Conservation (phyloP, 2,797 vertebrate species). For the Loris lydekkerianus region DNA sequence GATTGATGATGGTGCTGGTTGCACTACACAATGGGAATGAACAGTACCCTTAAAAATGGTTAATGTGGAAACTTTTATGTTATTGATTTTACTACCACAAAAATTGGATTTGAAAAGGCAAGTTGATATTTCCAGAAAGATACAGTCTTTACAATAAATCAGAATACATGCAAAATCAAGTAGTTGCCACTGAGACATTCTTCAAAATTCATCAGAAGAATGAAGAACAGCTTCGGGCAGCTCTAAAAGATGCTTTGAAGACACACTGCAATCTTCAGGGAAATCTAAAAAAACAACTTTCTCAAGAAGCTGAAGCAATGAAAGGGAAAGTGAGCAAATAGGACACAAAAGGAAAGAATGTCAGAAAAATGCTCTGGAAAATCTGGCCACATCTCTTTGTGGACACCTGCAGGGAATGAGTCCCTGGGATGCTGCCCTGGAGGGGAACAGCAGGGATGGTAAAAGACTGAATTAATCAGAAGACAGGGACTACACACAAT, state of each 20-base stretch:
- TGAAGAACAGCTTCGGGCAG: not conserved
- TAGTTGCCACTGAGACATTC: not conserved
- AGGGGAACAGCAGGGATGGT: not conserved
- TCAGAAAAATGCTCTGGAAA: not conserved
- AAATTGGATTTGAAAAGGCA: slow-evolving; percentile 1
- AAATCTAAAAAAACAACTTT: not conserved
- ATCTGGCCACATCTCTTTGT: not conserved
- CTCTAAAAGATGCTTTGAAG: not conserved
- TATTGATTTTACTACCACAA: not conserved
- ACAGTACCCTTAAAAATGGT: not conserved
- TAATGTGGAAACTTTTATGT: not conserved
- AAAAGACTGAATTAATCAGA: not conserved
- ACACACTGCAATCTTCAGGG: not conserved
- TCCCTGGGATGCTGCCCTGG: not conserved
- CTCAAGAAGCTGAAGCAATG: not conserved
- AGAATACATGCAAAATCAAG: not conserved
- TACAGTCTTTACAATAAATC: not conserved
- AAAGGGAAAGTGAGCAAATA: not conserved
- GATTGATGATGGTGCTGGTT: not conserved
- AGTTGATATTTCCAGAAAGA: not conserved
- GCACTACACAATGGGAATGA: not conserved
- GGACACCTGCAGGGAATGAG: accelerated
- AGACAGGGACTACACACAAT: not conserved
- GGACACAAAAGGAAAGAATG: not conserved
- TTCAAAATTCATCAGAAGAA: slow-evolving; percentile 20